phyloP scores from a whole-genome alignment of 2,888 invertebrate genomes.

The Pristionchus exspectatus region DNA sequence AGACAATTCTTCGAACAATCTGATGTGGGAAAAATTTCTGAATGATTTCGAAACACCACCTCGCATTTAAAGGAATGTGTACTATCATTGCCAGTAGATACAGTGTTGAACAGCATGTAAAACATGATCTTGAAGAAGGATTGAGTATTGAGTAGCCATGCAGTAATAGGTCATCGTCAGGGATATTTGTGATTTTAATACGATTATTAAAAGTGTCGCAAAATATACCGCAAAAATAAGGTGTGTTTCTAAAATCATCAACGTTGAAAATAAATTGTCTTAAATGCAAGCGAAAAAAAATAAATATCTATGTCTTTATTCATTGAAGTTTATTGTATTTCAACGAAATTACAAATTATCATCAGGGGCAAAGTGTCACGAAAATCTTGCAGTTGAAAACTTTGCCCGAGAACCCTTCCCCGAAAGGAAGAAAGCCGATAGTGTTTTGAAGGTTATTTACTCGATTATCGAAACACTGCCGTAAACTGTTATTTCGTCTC shows the following conservation, averaged over 20 bases:
- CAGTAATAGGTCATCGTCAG: neutral
- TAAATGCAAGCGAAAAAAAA: too few species aligned
- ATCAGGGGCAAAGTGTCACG: neutral
- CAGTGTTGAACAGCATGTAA: neutral
- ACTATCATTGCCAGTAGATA: neutral
- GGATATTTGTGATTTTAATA: neutral
- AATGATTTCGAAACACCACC: neutral
- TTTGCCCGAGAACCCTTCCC: neutral
- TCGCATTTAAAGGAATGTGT: neutral
- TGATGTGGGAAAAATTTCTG: too few species aligned
- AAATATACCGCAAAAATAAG: neutral
- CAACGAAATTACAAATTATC: too few species aligned
- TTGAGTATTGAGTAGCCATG: neutral
- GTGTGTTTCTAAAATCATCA: neutral
- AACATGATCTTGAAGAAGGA: neutral
- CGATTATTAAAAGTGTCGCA: neutral
- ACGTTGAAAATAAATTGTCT: too few species aligned
- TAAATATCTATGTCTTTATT: too few species aligned
- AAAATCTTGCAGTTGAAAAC: neutral
- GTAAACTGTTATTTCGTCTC: neutral
- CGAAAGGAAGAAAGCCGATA: neutral
- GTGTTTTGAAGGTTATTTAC: neutral
- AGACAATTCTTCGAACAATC: neutral
- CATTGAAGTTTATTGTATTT: neutral
- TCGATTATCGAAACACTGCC: too few species aligned